A percentile compares a stretch with the other conserved stretches of the same genome.
phyloP scores from a whole-genome alignment of 2,113 vertebrate genomes.

The Hypanus sabinus region DNA sequence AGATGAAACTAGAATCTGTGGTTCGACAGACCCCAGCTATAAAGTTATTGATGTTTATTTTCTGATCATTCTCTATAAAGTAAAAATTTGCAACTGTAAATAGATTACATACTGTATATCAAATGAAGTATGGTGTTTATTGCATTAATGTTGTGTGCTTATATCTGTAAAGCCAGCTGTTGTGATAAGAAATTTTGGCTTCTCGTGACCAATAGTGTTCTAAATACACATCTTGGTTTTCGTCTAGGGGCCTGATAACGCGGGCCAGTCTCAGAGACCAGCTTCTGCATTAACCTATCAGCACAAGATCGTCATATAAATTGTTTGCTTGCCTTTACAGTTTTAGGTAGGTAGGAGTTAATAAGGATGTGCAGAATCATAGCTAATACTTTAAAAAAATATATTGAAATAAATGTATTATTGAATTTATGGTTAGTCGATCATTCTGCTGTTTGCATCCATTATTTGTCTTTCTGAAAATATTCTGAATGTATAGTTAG shows the following conservation, averaged over 20 bases:
- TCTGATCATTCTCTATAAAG: neutral
- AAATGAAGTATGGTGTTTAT: neutral
- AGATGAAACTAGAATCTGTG: neutral
- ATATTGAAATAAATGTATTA: neutral
- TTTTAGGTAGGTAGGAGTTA: neutral
- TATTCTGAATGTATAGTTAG: no score
- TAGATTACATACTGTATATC: neutral
- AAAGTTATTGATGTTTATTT: neutral
- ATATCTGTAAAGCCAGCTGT: slow-evolving; percentile 14
- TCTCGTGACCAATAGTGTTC: neutral
- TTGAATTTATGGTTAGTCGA: neutral
- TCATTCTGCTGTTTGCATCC: no score
- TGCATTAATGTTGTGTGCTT: neutral
- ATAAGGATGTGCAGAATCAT: no score
- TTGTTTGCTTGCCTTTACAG: neutral
- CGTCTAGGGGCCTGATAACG: neutral
- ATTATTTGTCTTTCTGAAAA: no score
- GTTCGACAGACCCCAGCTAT: no score
- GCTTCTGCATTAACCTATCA: neutral
- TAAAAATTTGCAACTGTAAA: neutral
- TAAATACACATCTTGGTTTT: neutral
- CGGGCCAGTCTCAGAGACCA: neutral
- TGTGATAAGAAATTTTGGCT: slow-evolving; percentile 17
- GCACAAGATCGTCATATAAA: neutral
- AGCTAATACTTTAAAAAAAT: neutral